phyloP scores from a whole-genome alignment of 2,797 vertebrate genomes.

The Basileuterus tristriatus region DNA sequence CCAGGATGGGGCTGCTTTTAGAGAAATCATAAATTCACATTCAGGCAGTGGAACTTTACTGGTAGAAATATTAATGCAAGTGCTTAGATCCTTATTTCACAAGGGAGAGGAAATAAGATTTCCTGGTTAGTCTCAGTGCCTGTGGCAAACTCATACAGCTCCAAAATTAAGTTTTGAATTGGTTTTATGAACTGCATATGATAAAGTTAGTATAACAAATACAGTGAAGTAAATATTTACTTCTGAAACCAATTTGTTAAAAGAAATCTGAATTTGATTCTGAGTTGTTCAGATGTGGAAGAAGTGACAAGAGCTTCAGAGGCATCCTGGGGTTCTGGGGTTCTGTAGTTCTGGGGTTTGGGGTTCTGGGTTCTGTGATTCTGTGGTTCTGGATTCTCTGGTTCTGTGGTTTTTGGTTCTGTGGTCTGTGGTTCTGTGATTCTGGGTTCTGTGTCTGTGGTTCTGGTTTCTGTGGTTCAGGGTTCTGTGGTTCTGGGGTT shows the following conservation, averaged over 20 bases:
- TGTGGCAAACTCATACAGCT: not conserved
- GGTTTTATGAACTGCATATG: not conserved
- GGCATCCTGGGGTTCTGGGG: fast-evolving
- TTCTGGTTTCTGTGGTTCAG: too few species aligned
- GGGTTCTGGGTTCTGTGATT: too few species aligned
- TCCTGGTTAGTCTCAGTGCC: not conserved
- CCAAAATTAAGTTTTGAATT: not conserved
- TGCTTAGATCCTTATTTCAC: not conserved
- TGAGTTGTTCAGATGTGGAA: not conserved
- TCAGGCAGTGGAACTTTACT: not conserved
- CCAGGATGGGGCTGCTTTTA: not conserved
- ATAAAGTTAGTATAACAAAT: not conserved
- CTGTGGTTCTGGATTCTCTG: too few species aligned
- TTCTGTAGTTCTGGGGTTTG: too few species aligned
- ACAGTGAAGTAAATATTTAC: not conserved
- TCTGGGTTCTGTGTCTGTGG: too few species aligned
- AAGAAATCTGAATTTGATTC: not conserved
- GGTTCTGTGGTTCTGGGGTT: too few species aligned
- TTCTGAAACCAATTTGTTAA: not conserved
- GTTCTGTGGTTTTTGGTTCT: too few species aligned
- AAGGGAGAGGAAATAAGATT: constrained; percentile 8
- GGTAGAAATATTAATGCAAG: not conserved
- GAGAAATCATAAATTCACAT: not conserved
- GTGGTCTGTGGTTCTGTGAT: too few species aligned
- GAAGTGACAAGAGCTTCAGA: not conserved